Conservation (phyloP, 2,797 vertebrate genomes). For the Erithacus rubecula region DNA sequence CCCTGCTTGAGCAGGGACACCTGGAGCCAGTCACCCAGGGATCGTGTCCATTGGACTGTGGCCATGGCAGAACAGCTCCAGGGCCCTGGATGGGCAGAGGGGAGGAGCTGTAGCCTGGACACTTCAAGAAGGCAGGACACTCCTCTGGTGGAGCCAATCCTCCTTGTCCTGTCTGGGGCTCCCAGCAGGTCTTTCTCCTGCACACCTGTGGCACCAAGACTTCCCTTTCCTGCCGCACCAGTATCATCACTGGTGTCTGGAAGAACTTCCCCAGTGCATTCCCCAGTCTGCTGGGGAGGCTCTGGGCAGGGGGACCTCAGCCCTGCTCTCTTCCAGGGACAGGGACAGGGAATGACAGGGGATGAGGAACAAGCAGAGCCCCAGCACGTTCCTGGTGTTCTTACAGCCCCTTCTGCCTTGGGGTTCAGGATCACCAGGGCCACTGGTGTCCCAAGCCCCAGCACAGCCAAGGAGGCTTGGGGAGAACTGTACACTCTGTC, state of each 20-base stretch:
- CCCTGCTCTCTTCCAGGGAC: neutral
- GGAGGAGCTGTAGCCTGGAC: neutral
- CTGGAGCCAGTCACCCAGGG: neutral
- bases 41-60: neutral
- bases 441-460: neutral
- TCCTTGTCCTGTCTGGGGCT: neutral
- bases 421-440: neutral
- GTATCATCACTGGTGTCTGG: fast-evolving
- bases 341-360: neutral
- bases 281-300: neutral
- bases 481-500: neutral
- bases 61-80: neutral
- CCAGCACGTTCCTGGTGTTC: fast-evolving
- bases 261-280: fast-evolving
- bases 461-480: neutral
- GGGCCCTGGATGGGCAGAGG: neutral
- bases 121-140: neutral
- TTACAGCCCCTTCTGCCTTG: neutral
- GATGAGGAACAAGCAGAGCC: neutral
- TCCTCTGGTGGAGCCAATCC: neutral
- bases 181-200: neutral
- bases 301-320: neutral
- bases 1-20: neutral
- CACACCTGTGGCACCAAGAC: fast-evolving
- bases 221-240: neutral